Conservation (phyloP, 2,888 invertebrate genomes). For the Troilus luridus region DNA sequence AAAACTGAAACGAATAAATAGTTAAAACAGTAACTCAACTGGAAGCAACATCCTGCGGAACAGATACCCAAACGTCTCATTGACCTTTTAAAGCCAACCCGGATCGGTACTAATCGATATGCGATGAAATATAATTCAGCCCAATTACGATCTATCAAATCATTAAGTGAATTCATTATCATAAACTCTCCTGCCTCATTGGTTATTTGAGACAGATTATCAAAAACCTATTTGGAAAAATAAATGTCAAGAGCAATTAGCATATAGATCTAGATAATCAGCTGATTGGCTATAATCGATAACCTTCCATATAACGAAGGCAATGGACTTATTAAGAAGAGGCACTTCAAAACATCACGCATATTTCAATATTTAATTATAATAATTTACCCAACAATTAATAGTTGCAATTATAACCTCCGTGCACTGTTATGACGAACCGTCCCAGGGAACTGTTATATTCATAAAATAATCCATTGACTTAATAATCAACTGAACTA, state of each 20-base stretch:
- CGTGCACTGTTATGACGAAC: too few species aligned
- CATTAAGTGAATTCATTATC: background rate
- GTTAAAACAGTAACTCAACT: too few species aligned
- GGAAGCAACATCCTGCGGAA: background rate
- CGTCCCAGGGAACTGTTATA: too few species aligned
- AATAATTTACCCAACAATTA: too few species aligned
- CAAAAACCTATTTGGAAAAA: conserved; percentile 1
- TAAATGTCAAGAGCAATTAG: conserved; percentile 38
- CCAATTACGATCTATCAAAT: background rate
- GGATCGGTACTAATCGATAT: background rate
- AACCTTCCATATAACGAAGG: background rate
- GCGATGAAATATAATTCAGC: background rate
- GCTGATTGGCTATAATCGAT: background rate
- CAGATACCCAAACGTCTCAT: background rate
- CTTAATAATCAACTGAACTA: too few species aligned
- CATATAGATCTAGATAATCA: background rate
- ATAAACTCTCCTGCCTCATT: background rate
- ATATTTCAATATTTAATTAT: too few species aligned
- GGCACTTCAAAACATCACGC: too few species aligned
- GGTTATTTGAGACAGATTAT: conserved; percentile 20
- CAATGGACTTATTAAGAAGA: background rate
- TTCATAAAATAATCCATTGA: too few species aligned
- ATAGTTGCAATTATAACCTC: too few species aligned
- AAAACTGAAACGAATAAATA: too few species aligned
- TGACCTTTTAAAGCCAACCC: background rate